Evolutionary conservation across 2,113 vertebrate genomes (phyloP).

Genomic region (Saguinus imperator): DNA sequence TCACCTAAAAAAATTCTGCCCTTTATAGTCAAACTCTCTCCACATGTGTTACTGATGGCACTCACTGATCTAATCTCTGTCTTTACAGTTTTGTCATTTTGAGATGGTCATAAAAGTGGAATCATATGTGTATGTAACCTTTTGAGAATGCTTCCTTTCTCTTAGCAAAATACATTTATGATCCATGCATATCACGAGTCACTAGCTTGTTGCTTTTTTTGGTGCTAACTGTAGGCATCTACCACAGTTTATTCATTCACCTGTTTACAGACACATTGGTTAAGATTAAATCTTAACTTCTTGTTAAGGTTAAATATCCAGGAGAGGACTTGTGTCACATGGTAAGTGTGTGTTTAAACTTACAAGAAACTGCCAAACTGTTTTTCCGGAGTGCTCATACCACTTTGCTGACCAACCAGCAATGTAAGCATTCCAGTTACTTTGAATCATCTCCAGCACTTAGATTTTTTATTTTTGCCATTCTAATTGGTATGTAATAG

Average conservation of each 20-base stretch:
- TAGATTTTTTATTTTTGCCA: not conserved
- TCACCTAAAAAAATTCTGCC: too few species aligned
- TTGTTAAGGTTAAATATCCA: not conserved
- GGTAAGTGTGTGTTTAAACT: slow-evolving; percentile 13
- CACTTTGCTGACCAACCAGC: not conserved
- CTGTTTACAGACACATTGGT: not conserved
- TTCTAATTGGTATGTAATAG: not conserved
- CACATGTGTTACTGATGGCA: not conserved
- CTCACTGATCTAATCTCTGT: not conserved
- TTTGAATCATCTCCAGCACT: not conserved
- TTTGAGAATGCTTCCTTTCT: slow-evolving; percentile 16
- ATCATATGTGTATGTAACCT: not conserved
- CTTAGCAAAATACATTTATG: slow-evolving; percentile 26
- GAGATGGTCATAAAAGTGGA: not conserved
- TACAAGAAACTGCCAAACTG: not conserved
- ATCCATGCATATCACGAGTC: not conserved
- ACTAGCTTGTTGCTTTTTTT: not conserved
- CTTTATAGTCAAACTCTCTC: not conserved
- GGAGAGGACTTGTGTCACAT: not conserved
- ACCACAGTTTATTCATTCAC: not conserved
- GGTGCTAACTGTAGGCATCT: not conserved
- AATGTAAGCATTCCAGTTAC: not conserved
- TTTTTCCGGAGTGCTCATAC: not conserved
- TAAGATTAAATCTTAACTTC: not conserved
- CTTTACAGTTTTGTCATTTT: not conserved